phyloP scores from a whole-genome alignment of 2,888 invertebrate species.

The Tuberolachnus salignus region DNA sequence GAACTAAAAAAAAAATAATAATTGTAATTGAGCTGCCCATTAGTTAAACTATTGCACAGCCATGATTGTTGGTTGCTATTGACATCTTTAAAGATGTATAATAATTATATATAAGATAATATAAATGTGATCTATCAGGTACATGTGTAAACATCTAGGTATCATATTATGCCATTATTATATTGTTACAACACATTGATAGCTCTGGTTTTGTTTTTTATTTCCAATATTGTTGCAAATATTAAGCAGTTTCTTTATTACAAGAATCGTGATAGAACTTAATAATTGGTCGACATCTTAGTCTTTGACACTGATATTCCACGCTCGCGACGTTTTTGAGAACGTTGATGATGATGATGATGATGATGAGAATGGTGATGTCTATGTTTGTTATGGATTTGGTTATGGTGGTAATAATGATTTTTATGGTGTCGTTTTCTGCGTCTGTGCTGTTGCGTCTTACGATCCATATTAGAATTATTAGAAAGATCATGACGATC shows the following conservation, averaged over 20 bases:
- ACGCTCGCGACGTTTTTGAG: conserved; percentile 16
- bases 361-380: conserved; percentile 12
- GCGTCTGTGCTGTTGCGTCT: conserved; percentile 36
- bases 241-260: conserved; percentile 14
- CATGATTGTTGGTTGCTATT: conserved; percentile 24
- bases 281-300: conserved; percentile 15
- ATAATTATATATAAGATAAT: conserved; percentile 14
- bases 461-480: not conserved
- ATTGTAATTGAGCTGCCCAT: conserved; percentile 48
- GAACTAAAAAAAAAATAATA: conserved; percentile 26
- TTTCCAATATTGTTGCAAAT: not conserved
- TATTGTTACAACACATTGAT: not conserved
- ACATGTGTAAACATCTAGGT: conserved; percentile 43
- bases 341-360: not conserved
- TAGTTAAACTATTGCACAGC: conserved; percentile 39
- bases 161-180: conserved; percentile 11
- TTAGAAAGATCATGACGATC: conserved; percentile 4
- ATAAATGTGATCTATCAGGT: conserved; percentile 40
- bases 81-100: conserved; percentile 12
- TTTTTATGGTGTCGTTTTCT: conserved; percentile 28
- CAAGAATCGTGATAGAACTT: conserved; percentile 4
- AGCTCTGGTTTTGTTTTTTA: not conserved
- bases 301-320: conserved; percentile 22
- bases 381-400: conserved; percentile 28
- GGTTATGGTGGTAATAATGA: conserved; percentile 28